phyloP scores from a whole-genome alignment of 2,797 vertebrate species.

The Enteromius unitaeniatus region DNA sequence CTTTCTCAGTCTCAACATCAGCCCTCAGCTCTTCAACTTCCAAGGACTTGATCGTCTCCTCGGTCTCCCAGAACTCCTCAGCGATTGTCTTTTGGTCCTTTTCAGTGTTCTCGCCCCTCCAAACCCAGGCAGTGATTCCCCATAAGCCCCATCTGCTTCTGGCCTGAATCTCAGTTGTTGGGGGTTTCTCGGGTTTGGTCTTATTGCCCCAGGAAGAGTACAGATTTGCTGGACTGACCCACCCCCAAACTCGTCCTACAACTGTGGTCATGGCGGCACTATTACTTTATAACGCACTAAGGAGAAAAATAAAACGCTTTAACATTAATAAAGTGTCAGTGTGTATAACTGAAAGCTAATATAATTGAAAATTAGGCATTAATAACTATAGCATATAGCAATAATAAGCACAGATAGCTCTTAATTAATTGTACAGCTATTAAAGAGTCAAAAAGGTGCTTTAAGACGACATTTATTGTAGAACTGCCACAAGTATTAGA shows the following conservation, averaged over 20 bases:
- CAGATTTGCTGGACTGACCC: conserved; percentile 68
- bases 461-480: background rate
- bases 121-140: conserved; percentile 73
- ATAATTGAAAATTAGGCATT: background rate
- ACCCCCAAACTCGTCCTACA: conserved; percentile 73
- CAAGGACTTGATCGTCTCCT: conserved; percentile 53
- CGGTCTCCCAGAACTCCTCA: conserved; percentile 78
- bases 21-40: conserved; percentile 55
- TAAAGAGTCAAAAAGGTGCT: background rate
- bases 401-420: too few species aligned
- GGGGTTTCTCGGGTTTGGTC: conserved; percentile 22
- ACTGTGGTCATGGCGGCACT: conserved; percentile 70
- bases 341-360: background rate
- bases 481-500: background rate
- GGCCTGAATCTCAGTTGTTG: conserved; percentile 42
- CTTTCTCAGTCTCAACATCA: background rate
- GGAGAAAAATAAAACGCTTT: background rate
- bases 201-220: conserved; percentile 68
- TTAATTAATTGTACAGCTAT: background rate
- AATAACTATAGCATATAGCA: background rate
- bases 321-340: background rate
- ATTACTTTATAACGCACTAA: background rate
- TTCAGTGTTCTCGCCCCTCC: conserved; percentile 63
- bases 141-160: conserved; percentile 27
- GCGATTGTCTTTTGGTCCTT: conserved; percentile 58